Evolutionary conservation across 2,797 vertebrate species (phyloP).

Genomic region (Pseudochirops corinnae): DNA sequence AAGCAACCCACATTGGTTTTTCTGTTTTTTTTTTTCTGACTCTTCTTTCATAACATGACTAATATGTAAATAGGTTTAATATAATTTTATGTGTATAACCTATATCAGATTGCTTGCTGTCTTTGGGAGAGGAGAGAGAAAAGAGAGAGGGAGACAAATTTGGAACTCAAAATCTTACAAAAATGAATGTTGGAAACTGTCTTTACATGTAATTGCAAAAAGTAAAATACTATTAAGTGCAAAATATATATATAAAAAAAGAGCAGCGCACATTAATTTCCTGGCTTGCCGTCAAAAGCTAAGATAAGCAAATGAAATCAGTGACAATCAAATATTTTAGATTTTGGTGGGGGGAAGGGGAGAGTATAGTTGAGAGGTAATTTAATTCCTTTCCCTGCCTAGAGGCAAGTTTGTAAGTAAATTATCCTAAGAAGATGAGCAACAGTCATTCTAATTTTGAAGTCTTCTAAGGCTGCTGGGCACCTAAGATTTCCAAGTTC

Average conservation of each 20-base stretch:
- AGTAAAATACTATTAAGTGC: background rate
- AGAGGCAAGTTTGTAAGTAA: background rate
- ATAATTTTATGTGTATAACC: background rate
- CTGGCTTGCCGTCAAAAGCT: background rate
- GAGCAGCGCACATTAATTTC: background rate
- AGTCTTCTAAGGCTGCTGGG: background rate
- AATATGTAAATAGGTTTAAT: background rate
- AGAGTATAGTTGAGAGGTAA: background rate
- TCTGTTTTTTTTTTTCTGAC: background rate
- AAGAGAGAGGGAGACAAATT: background rate
- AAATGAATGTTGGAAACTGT: background rate
- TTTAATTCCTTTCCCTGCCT: background rate
- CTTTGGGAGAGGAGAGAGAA: background rate
- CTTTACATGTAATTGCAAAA: background rate
- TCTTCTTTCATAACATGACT: background rate
- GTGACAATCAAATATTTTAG: background rate
- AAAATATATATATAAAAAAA: background rate
- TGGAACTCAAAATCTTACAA: background rate
- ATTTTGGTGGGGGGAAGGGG: background rate
- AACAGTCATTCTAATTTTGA: background rate
- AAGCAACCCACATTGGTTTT: background rate
- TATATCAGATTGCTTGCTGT: background rate
- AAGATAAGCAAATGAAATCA: background rate
- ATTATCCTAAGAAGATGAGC: background rate
- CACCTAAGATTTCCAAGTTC: background rate